These are phyloP conservation scores for Manduca sexta DNA, from an alignment of 1,140 invertebrate species.

Conservation along the genomic window DNA sequence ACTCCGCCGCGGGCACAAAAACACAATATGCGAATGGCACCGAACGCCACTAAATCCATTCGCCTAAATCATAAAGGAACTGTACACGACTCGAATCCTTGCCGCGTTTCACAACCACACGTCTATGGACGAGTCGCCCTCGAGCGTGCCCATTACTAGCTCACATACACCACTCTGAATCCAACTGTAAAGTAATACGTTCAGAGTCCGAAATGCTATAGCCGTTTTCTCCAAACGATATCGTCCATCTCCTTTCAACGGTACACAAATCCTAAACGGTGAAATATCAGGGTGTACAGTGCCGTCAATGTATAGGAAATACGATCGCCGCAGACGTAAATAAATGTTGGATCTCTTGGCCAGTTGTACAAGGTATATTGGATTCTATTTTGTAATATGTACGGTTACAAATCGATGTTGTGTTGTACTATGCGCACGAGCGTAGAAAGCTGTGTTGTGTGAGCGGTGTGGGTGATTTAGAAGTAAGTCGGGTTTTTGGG, in stretches of 20 bases:
- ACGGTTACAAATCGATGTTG: constrained; percentile 9
- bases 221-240: neutral
- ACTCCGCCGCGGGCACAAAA: no score
- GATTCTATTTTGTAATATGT: neutral
- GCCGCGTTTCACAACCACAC: neutral
- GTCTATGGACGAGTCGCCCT: neutral
- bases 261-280: neutral
- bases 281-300: constrained; percentile 6
- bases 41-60: no score
- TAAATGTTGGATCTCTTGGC: constrained; percentile 24
- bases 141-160: neutral
- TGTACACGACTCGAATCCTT: neutral
- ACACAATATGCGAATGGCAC: no score
- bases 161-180: neutral
- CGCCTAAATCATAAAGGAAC: no score
- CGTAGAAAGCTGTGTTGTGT: constrained; percentile 17
- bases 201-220: neutral
- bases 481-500: neutral
- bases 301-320: constrained; percentile 36
- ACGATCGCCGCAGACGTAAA: constrained; percentile 66
- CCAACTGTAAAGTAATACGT: neutral
- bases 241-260: constrained; percentile 13
- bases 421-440: constrained; percentile 22
- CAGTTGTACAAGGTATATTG: no score
- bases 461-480: neutral